These are phyloP conservation scores for Rhagophthalmus giganteus DNA, from an alignment of 2,888 invertebrate species.

Conservation along the genomic window DNA sequence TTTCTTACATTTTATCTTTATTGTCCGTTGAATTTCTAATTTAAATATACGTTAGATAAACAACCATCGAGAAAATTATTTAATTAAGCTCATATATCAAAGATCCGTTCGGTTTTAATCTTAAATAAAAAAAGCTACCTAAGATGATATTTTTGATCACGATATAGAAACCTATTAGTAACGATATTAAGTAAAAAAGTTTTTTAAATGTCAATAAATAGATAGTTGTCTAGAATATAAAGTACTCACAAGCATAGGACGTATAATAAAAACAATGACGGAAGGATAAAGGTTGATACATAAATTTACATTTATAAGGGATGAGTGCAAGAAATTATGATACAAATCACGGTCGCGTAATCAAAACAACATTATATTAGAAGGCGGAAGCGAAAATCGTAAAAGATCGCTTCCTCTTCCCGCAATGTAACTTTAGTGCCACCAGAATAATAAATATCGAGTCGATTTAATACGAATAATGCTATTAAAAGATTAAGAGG, in stretches of 20 bases:
- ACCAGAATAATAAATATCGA: conserved; percentile 33
- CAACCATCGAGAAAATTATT: conserved; percentile 3
- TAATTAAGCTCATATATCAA: conserved; percentile 8
- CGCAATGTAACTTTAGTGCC: conserved; percentile 30
- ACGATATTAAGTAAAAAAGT: neutral
- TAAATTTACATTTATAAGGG: conserved; percentile 30
- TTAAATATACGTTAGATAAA: conserved; percentile 5
- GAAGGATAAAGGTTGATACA: conserved; percentile 26
- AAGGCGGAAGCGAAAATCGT: conserved; percentile 27
- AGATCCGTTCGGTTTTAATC: conserved; percentile 2
- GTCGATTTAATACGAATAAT: conserved; percentile 36
- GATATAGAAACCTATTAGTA: conserved; percentile 10
- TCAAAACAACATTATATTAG: conserved; percentile 29
- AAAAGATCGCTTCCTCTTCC: conserved; percentile 29
- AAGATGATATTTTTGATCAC: conserved; percentile 2
- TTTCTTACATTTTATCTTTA: too few species aligned
- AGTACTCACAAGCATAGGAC: conserved; percentile 17
- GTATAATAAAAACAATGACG: conserved; percentile 25
- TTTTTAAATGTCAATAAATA: conserved; percentile 17
- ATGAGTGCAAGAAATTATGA: conserved; percentile 25
- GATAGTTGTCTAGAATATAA: conserved; percentile 9
- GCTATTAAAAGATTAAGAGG: conserved; percentile 39
- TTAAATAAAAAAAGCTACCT: neutral
- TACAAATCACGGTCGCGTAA: conserved; percentile 25
- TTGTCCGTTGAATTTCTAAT: too few species aligned